Percentiles rank a stretch among this genome's conserved stretches.
These are phyloP conservation scores for Nymphalis polychloros DNA, from an alignment of 2,888 invertebrate genomes.

Conservation along the genomic window DNA sequence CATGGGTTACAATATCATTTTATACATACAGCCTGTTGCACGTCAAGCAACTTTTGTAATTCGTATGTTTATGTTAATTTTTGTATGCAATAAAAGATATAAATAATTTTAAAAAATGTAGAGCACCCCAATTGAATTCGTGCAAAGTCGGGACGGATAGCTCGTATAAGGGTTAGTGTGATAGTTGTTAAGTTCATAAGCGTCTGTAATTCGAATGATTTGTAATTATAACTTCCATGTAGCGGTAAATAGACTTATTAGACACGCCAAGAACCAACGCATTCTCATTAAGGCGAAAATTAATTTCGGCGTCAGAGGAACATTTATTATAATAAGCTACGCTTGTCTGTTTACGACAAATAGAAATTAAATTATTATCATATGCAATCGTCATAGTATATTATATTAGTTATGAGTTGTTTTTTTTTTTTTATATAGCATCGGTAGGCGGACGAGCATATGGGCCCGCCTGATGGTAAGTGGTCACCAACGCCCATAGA, in stretches of 20 bases:
- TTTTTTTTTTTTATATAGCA: too few relatives aligned
- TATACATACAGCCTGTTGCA: too few relatives aligned
- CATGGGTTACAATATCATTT: too few relatives aligned
- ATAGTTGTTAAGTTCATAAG: not conserved
- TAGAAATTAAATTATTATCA: conserved; percentile 47
- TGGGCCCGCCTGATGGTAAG: too few relatives aligned
- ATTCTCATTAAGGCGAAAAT: conserved; percentile 23
- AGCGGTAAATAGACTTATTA: conserved; percentile 5
- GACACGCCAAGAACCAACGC: conserved; percentile 2
- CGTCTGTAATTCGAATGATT: not conserved
- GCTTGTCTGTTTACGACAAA: conserved; percentile 41
- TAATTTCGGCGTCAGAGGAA: conserved; percentile 16
- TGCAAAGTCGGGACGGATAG: not conserved
- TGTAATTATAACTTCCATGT: not conserved
- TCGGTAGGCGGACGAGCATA: too few relatives aligned
- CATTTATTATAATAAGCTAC: conserved; percentile 21
- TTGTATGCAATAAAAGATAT: too few relatives aligned
- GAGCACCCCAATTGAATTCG: too few relatives aligned
- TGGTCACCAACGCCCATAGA: too few relatives aligned
- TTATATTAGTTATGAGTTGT: conserved; percentile 37
- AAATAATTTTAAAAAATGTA: too few relatives aligned
- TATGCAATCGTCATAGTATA: conserved; percentile 38
- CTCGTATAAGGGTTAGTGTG: too few relatives aligned
- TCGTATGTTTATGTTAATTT: too few relatives aligned
- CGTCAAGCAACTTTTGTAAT: too few relatives aligned